Base-by-base conservation (phyloP, 1,140 invertebrate genomes). In the Pseudobourletiella spinata region DNA sequence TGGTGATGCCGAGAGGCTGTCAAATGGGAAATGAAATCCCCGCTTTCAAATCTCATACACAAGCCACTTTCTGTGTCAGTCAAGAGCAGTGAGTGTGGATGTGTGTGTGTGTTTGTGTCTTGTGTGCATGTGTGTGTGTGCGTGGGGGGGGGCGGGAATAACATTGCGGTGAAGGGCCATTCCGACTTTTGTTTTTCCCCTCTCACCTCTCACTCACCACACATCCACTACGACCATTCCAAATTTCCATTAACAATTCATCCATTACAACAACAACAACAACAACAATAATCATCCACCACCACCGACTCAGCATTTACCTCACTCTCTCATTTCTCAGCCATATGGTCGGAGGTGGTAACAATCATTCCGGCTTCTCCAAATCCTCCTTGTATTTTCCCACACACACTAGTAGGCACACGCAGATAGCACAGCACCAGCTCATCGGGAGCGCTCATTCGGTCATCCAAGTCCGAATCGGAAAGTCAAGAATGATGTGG, bases 1-100 rank as follows among this genome's bases (percentile, higher is more conserved):
- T 63, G 61, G 61, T 57, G 51, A 42, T 57, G 54, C 61, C 54
- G 55, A 50, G 54, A 57, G 61, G 61, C 61, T 63, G 61, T 63
- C 61, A 63, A 63, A 51, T 18, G 52, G 35, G 43, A 46, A 46
- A 46, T 46, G 43, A n/a, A 20, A 20, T 46, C 43, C 43, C 24
- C 43, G n/a, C 24, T 46, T 46, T 46, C 6, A 46, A 46, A 16
- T 22, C 24, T n/a, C n/a, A n/a, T n/a, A n/a, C 43, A 11, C 35
- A 39, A 39, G 11, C n/a, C 35, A 39, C 35, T 39, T n/a, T 39
- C 35, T 39, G 11, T 39, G 35, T 39, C 35, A 39, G 35, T 39
- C 35, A 39, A 11, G 11, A 39, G 11, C 11, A 11, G n/a, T 11
- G n/a, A 11, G n/a, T n/a, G n/a, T n/a, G n/a, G 11, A 39, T n/a